Conservation (phyloP, 2,888 invertebrate species). For the Nesidiocoris tenuis region DNA sequence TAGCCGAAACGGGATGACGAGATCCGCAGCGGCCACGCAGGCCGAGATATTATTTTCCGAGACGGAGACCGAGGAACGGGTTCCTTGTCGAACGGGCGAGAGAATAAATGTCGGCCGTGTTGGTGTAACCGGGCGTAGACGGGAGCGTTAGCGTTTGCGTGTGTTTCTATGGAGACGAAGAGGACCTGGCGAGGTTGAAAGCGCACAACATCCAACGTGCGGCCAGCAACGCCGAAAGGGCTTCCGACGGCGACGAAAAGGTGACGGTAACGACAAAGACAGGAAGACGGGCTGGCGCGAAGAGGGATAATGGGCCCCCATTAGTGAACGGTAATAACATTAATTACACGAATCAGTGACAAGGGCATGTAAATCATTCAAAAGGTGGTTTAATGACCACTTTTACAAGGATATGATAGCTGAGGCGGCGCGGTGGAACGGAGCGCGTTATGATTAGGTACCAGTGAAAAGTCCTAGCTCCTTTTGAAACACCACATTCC, state of each 20-base stretch:
- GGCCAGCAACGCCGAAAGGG: not conserved
- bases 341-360: slow-evolving; percentile 40
- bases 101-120: not conserved
- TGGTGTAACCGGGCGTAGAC: not conserved
- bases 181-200: not conserved
- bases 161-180: not conserved
- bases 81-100: not conserved
- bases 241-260: not conserved
- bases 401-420: slow-evolving; percentile 23
- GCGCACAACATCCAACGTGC: not conserved
- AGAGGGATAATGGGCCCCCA: slow-evolving; percentile 26
- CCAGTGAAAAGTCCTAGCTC: no score
- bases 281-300: not conserved
- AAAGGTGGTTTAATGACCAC: slow-evolving; percentile 37
- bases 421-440: slow-evolving; percentile 8
- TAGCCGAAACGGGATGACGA: not conserved
- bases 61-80: not conserved
- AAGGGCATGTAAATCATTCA: slow-evolving; percentile 37
- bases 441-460: no score
- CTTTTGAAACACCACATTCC: no score
- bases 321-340: slow-evolving; percentile 37
- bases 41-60: not conserved
- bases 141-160: not conserved
- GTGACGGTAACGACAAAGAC: not conserved
- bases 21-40: not conserved